Evolutionary conservation across 2,888 invertebrate species (phyloP), one percentile per base, ranked within the genome.

Genomic region (Philhelius pedissequus): DNA sequence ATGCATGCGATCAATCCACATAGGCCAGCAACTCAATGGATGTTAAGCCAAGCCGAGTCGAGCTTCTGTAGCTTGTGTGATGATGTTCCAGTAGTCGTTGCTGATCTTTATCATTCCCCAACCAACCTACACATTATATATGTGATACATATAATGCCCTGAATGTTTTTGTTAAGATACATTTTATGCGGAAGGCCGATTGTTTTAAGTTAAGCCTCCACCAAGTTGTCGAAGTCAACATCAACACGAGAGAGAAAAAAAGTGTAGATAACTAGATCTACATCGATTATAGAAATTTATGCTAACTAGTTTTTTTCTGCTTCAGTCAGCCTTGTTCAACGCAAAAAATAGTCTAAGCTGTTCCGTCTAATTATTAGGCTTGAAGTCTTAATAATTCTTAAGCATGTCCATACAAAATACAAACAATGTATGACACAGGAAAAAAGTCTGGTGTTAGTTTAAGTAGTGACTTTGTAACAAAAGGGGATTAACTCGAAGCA

Each of bases 231-330:
- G 7, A 56, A 56, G 13, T 8, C 32, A 7, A 48, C 40, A 38
- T 35, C 13, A 11, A 50, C 6, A 35, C 1, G 20, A 48, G 40
- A 70, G n/a, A 15, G 20, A 20, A 56, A 64, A n/a, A 73, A 73
- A 56, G 58, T 70, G 62, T 66, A 38, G 60, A 73, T 68, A 68
- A 69, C 73, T 64, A 83, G 74, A 83, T 83, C 73, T 64, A 83
- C 69, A 83, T 83, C 79, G 83, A 79, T 79, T 83, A 83, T 83
- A 79, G 84, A 80, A 84, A 80, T 84, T 84, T 84, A 84, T 84
- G 84, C 80, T 84, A 84, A 84, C 84, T 58, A 68, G 71, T 75
- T 84, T 80, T 56, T 79, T 66, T 40, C 25, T 20, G 7, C 35
- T 20, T 9, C 3, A 20, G 20, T 13, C 13, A 20, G 18, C 4